These are phyloP conservation scores for Paraplagusia blochii DNA, from an alignment of 2,113 vertebrate genomes.

Conservation along the genomic window DNA sequence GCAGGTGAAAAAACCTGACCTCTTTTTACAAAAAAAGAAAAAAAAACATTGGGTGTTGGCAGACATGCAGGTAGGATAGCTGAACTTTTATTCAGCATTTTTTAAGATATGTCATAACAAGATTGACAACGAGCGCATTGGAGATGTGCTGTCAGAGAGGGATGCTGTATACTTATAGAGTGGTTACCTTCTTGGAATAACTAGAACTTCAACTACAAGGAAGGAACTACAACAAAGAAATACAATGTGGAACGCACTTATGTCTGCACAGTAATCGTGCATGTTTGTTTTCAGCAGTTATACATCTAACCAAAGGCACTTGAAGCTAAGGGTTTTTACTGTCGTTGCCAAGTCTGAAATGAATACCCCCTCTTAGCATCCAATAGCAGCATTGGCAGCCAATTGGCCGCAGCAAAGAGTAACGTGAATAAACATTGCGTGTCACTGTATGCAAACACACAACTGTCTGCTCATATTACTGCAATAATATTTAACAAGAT, in stretches of 20 bases:
- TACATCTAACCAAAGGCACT: constrained; percentile 58
- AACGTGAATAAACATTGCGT: constrained; percentile 60
- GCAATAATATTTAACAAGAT: constrained; percentile 29
- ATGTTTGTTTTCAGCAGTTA: constrained; percentile 55
- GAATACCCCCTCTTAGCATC: constrained; percentile 59
- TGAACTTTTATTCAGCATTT: not conserved
- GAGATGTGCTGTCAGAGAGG: constrained; percentile 39
- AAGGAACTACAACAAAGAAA: constrained; percentile 28
- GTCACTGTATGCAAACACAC: constrained; percentile 58
- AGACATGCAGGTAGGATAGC: too few relatives aligned
- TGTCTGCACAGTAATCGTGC: too few relatives aligned
- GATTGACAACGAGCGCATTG: constrained; percentile 3
- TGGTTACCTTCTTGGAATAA: constrained; percentile 49
- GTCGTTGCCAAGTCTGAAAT: constrained; percentile 66
- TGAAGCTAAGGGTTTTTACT: constrained; percentile 57
- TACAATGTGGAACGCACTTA: constrained; percentile 31
- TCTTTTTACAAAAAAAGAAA: too few relatives aligned
- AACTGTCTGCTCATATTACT: constrained; percentile 54
- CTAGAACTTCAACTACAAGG: constrained; percentile 1
- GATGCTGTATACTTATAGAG: constrained; percentile 31
- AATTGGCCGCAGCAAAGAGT: constrained; percentile 51
- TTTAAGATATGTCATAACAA: not conserved
- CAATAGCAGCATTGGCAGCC: constrained; percentile 50
- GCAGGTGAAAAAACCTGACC: too few relatives aligned
- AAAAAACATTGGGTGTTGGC: too few relatives aligned